phyloP scores from a whole-genome alignment of 2,113 vertebrate genomes.

The Actenoides hombroni region DNA sequence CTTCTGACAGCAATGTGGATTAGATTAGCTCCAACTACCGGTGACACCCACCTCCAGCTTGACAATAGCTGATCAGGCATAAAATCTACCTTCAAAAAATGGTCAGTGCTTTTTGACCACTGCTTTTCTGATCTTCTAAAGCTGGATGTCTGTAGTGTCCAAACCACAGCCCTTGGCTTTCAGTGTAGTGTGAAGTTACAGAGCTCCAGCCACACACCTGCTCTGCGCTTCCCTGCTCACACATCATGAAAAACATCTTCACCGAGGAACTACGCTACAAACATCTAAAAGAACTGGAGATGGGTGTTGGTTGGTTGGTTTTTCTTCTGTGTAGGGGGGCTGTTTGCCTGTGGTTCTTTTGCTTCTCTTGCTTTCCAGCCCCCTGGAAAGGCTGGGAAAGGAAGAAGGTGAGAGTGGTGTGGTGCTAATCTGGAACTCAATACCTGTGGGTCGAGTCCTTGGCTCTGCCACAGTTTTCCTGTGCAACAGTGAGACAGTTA shows the following conservation, averaged over 20 bases:
- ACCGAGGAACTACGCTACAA: background rate
- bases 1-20: background rate
- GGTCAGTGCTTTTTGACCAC: background rate
- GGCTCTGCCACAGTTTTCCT: background rate
- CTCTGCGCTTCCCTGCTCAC: background rate
- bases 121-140: background rate
- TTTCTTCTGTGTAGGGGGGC: accelerated
- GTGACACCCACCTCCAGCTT: background rate
- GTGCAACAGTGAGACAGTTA: background rate
- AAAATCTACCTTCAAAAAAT: background rate
- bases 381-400: background rate
- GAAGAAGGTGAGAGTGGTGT: background rate
- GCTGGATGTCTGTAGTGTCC: background rate
- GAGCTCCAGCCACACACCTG: background rate
- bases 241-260: background rate
- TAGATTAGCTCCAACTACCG: background rate
- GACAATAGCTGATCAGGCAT: too few species aligned
- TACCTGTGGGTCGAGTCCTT: background rate
- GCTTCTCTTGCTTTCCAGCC: background rate
- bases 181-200: background rate
- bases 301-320: background rate
- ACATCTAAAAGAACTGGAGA: background rate
- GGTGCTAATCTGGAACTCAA: background rate
- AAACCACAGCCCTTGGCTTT: background rate
- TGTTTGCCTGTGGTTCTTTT: background rate